A percentile compares a stretch with the other conserved stretches of the same genome.
These are phyloP conservation scores for Nycticorax nycticorax DNA, from an alignment of 2,113 vertebrate species.

Conservation along the genomic window DNA sequence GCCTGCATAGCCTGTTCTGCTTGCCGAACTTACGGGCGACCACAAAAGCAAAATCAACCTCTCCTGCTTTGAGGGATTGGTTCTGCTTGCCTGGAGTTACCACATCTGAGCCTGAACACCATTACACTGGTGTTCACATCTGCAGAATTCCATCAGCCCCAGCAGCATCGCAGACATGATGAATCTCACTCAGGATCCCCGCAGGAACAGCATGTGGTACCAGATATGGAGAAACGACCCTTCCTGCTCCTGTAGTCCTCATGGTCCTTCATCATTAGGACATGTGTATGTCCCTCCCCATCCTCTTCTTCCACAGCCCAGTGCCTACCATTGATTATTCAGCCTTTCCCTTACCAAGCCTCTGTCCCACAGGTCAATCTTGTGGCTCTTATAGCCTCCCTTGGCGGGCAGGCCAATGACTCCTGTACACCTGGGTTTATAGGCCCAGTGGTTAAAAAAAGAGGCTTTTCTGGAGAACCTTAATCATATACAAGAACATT, in stretches of 20 bases:
- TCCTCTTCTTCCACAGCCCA: neutral
- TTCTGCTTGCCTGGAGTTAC: neutral
- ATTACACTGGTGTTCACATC: fast-evolving
- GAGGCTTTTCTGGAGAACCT: neutral
- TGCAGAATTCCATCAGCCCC: neutral
- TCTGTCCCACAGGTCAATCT: neutral
- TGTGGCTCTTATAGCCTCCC: neutral
- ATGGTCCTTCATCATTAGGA: neutral
- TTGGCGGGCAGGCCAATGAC: neutral
- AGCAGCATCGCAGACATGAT: neutral
- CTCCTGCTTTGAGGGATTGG: neutral
- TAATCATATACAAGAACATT: neutral
- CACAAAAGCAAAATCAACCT: neutral
- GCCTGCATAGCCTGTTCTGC: neutral
- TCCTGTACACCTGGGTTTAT: neutral
- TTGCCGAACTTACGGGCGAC: neutral
- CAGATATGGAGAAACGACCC: neutral
- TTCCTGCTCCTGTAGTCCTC: neutral
- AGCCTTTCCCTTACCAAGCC: neutral
- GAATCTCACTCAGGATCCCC: neutral
- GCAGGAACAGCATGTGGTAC: neutral
- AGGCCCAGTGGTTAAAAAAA: neutral
- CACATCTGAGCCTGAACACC: neutral
- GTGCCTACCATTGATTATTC: neutral
- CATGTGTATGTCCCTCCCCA: neutral